Evolutionary conservation across 2,888 invertebrate species (phyloP).

Genomic region (Cerastoderma edule): DNA sequence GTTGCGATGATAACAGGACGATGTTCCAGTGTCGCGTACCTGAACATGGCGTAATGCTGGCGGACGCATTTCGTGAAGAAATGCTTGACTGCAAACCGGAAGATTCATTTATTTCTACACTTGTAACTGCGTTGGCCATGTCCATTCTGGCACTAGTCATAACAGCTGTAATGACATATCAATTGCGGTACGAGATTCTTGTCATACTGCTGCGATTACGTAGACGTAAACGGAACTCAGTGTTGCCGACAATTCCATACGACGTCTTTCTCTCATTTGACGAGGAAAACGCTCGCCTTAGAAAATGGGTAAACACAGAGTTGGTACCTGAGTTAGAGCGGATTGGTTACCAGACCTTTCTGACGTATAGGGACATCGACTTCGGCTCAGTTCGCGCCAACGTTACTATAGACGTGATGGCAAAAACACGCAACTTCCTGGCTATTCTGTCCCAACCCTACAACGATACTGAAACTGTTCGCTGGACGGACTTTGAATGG

Average conservation of each 20-base stretch:
- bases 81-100: constrained; percentile 9
- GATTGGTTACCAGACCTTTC: constrained; percentile 27
- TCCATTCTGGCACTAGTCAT: constrained; percentile 8
- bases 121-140: constrained; percentile 3
- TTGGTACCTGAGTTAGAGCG: constrained; percentile 24
- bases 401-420: constrained; percentile 14
- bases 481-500: constrained; percentile 46
- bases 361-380: constrained; percentile 31
- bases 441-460: constrained; percentile 38
- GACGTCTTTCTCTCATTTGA: constrained; percentile 46
- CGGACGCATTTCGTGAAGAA: constrained; percentile 15
- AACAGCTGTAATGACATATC: not conserved
- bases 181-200: constrained; percentile 33
- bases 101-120: not conserved
- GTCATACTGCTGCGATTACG: constrained; percentile 20
- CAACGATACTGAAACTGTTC: constrained; percentile 5
- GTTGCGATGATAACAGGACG: not conserved
- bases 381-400: constrained; percentile 36
- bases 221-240: not conserved
- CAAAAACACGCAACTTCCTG: constrained; percentile 36
- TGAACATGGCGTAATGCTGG: constrained; percentile 10
- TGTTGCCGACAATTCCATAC: constrained; percentile 8
- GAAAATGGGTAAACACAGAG: constrained; percentile 32
- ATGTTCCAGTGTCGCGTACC: constrained; percentile 25
- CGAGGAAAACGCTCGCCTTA: constrained; percentile 33